These are phyloP conservation scores for Okapia johnstoni DNA, from an alignment of 2,113 vertebrate species.

Conservation along the genomic window DNA sequence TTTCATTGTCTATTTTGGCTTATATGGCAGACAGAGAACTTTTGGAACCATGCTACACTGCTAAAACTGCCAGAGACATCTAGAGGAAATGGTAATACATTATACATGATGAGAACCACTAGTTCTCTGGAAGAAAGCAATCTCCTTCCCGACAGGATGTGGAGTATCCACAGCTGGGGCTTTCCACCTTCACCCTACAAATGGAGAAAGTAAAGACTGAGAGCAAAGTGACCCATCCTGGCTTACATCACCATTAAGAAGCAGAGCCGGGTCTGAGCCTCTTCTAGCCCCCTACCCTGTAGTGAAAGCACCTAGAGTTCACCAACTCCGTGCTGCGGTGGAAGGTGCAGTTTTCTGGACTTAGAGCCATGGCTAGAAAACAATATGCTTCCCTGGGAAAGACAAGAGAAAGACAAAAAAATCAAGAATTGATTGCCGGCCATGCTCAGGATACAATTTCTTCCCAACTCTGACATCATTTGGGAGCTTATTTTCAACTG, in stretches of 20 bases:
- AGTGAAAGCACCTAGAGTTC: not conserved
- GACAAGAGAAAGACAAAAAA: not conserved
- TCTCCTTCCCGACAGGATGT: not conserved
- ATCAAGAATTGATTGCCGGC: not conserved
- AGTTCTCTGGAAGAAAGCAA: not conserved
- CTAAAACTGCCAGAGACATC: not conserved
- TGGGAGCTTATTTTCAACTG: slow-evolving; percentile 24
- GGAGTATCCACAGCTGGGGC: not conserved
- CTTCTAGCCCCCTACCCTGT: not conserved
- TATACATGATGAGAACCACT: not conserved
- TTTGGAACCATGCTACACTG: not conserved
- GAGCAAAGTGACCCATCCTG: not conserved
- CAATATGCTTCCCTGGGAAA: not conserved
- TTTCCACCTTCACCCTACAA: not conserved
- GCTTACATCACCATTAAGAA: not conserved
- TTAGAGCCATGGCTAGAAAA: not conserved
- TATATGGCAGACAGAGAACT: not conserved
- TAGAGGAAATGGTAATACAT: not conserved
- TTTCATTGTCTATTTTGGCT: not conserved
- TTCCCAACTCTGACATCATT: slow-evolving; percentile 40
- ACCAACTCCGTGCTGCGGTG: not conserved
- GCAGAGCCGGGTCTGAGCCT: not conserved
- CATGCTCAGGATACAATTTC: slow-evolving; percentile 3
- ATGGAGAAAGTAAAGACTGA: not conserved
- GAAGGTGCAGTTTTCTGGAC: not conserved